A percentile compares a stretch with the other conserved stretches of the same genome.
These are phyloP conservation scores for Malurus melanocephalus DNA, from an alignment of 2,113 vertebrate genomes.

Conservation along the genomic window DNA sequence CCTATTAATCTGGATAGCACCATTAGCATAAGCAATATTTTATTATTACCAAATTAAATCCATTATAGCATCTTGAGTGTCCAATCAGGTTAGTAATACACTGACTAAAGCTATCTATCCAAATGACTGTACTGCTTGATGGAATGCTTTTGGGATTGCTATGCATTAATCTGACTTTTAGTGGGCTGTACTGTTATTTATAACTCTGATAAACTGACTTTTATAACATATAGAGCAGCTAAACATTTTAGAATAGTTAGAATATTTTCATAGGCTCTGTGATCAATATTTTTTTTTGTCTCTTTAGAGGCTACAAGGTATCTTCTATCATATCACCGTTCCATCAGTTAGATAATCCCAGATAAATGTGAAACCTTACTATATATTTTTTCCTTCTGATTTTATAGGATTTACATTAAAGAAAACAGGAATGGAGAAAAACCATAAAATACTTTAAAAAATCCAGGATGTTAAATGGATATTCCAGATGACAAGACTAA, in stretches of 20 bases:
- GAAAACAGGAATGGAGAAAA: neutral
- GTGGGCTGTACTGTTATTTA: neutral
- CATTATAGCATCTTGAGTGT: slow-evolving; percentile 1
- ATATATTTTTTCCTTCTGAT: neutral
- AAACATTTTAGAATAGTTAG: neutral
- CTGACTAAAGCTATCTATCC: neutral
- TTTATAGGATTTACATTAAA: neutral
- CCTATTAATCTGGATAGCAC: slow-evolving; percentile 27
- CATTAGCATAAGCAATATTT: neutral
- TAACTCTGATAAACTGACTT: slow-evolving; percentile 8
- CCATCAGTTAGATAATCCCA: neutral
- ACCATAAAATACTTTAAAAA: neutral
- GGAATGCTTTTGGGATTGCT: neutral
- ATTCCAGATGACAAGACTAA: neutral
- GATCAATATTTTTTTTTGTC: neutral
- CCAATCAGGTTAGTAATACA: slow-evolving; percentile 4
- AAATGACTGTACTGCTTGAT: neutral
- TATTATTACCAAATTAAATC: slow-evolving; percentile 19
- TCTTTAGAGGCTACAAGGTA: neutral
- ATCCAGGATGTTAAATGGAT: neutral
- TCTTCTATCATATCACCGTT: neutral
- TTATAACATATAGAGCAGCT: neutral
- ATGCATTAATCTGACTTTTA: neutral
- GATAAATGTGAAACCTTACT: neutral
- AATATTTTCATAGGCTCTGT: neutral